Conservation (phyloP, 1,140 invertebrate species). For the Oreohelix idahoensis region DNA sequence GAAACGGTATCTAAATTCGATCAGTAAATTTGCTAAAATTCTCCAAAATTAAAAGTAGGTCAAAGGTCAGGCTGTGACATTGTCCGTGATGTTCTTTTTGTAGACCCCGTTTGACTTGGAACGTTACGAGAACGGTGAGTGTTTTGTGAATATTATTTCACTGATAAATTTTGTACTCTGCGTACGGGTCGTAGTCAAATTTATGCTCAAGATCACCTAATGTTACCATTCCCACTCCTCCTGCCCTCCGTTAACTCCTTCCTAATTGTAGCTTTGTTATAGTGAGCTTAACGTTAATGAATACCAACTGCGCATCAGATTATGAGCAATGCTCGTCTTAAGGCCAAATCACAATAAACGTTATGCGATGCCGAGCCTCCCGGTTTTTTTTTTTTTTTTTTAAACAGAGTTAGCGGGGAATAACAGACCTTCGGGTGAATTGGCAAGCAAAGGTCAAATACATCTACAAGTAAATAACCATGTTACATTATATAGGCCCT, state of each 20-base stretch:
- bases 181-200: slow-evolving; percentile 24
- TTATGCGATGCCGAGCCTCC: background rate
- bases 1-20: slow-evolving; percentile 2
- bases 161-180: slow-evolving; percentile 74
- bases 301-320: background rate
- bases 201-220: background rate
- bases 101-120: slow-evolving; percentile 74
- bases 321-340: too few species aligned
- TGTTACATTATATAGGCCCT: too few species aligned
- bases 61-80: slow-evolving; percentile 58
- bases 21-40: slow-evolving; percentile 2
- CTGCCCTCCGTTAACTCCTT: background rate
- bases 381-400: too few species aligned
- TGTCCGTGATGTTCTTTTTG: slow-evolving; percentile 58
- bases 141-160: slow-evolving; percentile 77
- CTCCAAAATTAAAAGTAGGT: slow-evolving; percentile 41
- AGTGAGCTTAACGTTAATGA: background rate
- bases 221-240: background rate
- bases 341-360: too few species aligned
- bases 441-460: too few species aligned
- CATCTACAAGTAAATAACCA: too few species aligned
- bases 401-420: too few species aligned
- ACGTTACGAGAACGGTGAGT: slow-evolving; percentile 77
- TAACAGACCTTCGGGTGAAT: too few species aligned
- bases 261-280: background rate